These are phyloP conservation scores for Psammodynastes pulverulentus DNA, from an alignment of 2,113 vertebrate species.

Conservation along the genomic window DNA sequence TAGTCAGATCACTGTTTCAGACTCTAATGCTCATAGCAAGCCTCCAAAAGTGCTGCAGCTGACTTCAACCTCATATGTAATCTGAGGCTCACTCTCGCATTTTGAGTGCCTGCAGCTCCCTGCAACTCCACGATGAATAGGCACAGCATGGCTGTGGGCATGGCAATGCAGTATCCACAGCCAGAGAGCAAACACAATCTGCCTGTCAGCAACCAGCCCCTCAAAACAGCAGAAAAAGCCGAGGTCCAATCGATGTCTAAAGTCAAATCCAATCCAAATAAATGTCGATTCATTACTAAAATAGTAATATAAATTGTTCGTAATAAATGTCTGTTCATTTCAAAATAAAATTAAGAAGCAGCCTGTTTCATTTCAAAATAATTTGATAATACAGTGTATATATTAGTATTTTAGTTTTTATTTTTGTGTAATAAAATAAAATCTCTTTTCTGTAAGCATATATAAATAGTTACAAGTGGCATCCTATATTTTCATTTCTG, in stretches of 20 bases:
- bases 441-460: not conserved
- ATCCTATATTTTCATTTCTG: not conserved
- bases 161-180: not conserved
- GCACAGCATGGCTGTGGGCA: not conserved
- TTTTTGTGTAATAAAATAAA: not conserved
- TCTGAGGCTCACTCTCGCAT: not conserved
- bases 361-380: fast-evolving
- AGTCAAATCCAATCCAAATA: not conserved
- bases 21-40: not conserved
- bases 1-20: not conserved
- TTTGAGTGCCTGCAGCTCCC: not conserved
- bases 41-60: not conserved
- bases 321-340: not conserved
- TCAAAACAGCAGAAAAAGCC: not conserved
- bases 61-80: not conserved
- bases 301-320: not conserved
- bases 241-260: not conserved
- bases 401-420: not conserved
- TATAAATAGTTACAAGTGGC: not conserved
- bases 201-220: not conserved
- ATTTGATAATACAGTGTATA: not conserved
- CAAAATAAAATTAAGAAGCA: fast-evolving
- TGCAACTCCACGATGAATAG: not conserved
- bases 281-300: not conserved
- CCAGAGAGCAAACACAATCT: not conserved